Conservation (phyloP, 1,140 invertebrate species). For the Heliconius nattereri region DNA sequence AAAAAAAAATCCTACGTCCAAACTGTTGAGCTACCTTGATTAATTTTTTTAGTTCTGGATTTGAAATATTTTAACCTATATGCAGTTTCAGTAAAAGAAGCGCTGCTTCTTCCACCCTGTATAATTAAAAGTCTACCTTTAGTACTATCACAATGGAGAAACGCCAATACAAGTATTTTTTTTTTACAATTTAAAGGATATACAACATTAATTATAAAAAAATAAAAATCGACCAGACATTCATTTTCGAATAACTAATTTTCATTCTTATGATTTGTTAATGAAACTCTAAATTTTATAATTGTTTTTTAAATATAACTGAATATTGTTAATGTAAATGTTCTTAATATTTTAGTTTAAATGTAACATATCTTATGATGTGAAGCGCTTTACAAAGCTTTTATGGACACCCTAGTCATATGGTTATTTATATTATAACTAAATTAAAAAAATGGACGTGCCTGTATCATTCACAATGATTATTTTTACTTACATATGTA, state of each 20-base stretch:
- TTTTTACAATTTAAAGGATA: too few species aligned
- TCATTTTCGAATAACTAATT: too few species aligned
- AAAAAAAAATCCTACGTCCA: too few species aligned
- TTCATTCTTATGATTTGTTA: not conserved
- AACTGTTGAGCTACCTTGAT: too few species aligned
- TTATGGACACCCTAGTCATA: constrained; percentile 17
- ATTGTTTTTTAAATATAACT: not conserved
- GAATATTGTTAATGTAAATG: constrained; percentile 21
- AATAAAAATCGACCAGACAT: too few species aligned
- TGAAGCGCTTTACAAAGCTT: constrained; percentile 21
- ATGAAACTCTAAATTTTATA: not conserved
- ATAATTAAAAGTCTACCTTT: too few species aligned
- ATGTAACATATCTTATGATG: constrained; percentile 20
- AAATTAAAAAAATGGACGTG: not conserved
- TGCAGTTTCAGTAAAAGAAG: too few species aligned
- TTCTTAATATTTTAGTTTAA: constrained; percentile 13
- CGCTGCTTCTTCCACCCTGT: too few species aligned
- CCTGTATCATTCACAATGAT: not conserved
- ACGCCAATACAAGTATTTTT: not conserved
- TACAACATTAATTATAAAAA: too few species aligned
- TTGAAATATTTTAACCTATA: too few species aligned
- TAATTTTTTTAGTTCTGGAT: too few species aligned
- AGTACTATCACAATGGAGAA: not conserved
- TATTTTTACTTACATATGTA: not conserved
- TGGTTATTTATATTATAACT: not conserved